A percentile compares a stretch with the other conserved stretches of the same genome.
Conservation (phyloP, 2,888 invertebrate genomes). For the Branchipolynoe longqiensis region DNA sequence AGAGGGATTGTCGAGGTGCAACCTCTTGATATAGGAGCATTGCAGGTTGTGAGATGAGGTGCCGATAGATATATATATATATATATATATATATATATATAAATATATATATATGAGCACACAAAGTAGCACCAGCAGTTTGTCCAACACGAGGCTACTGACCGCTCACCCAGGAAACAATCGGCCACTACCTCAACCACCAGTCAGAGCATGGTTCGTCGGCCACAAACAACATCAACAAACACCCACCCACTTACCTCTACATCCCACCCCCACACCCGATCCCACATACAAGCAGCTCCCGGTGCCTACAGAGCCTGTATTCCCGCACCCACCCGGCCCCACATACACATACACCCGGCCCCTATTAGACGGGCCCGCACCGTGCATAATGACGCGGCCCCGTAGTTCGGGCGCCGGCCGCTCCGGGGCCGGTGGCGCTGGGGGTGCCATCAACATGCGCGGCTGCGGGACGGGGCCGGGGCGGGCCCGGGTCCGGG, state of each 20-base stretch:
- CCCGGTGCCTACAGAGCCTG: not conserved
- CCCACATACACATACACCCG: not conserved
- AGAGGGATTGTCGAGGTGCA: too few species aligned
- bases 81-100: too few species aligned
- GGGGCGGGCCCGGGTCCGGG: not conserved
- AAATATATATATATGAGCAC: too few species aligned
- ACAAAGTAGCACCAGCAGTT: too few species aligned
- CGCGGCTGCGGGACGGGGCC: not conserved
- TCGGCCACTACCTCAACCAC: too few species aligned
- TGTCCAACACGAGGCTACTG: too few species aligned
- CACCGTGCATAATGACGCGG: conserved; percentile 52
- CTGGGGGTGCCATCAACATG: not conserved
- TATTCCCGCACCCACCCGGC: not conserved
- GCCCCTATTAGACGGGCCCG: not conserved
- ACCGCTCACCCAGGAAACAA: too few species aligned
- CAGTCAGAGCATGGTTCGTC: too few species aligned
- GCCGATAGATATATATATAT: too few species aligned
- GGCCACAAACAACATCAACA: too few species aligned
- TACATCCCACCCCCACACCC: not conserved
- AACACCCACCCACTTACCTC: not conserved
- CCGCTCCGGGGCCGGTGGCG: conserved; percentile 42
- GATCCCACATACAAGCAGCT: not conserved
- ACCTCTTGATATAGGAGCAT: too few species aligned
- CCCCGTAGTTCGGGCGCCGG: not conserved
- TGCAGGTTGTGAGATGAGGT: too few species aligned